Conservation (phyloP, 2,888 invertebrate species). For the Onthophagus sagittarius region DNA sequence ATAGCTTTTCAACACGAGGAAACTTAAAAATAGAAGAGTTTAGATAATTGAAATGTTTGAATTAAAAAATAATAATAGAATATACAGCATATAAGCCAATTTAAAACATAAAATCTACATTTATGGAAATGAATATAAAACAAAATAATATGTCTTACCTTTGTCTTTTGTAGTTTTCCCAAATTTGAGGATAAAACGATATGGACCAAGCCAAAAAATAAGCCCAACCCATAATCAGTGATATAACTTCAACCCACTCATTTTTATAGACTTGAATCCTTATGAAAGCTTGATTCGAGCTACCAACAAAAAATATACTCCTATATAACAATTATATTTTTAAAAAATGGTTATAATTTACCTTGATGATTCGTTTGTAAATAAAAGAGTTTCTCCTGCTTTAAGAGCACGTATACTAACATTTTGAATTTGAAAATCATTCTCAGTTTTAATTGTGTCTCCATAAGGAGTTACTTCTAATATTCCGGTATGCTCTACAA, state of each 20-base stretch:
- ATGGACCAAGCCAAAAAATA: constrained; percentile 95
- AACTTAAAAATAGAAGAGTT: no score
- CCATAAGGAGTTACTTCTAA: constrained; percentile 12
- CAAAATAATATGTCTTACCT: constrained; percentile 48
- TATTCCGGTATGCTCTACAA: constrained; percentile 14
- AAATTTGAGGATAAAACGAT: constrained; percentile 94
- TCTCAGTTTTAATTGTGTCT: not conserved
- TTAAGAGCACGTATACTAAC: constrained; percentile 10
- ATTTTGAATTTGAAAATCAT: not conserved
- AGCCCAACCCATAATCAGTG: constrained; percentile 84
- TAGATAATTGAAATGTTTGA: no score
- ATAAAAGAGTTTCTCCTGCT: constrained; percentile 19
- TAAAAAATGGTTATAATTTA: constrained; percentile 4
- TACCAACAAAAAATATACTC: constrained; percentile 50
- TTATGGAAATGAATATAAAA: not conserved
- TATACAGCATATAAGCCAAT: no score
- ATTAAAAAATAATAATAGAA: no score
- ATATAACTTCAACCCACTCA: constrained; percentile 60
- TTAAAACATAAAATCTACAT: no score
- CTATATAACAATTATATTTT: not conserved
- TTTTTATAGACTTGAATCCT: constrained; percentile 71
- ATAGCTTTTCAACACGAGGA: no score
- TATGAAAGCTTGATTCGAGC: constrained; percentile 62
- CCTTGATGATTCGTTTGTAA: constrained; percentile 16
- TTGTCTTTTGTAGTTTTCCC: constrained; percentile 78